phyloP scores from a whole-genome alignment of 2,888 invertebrate genomes.

The Oscheius sp. region DNA sequence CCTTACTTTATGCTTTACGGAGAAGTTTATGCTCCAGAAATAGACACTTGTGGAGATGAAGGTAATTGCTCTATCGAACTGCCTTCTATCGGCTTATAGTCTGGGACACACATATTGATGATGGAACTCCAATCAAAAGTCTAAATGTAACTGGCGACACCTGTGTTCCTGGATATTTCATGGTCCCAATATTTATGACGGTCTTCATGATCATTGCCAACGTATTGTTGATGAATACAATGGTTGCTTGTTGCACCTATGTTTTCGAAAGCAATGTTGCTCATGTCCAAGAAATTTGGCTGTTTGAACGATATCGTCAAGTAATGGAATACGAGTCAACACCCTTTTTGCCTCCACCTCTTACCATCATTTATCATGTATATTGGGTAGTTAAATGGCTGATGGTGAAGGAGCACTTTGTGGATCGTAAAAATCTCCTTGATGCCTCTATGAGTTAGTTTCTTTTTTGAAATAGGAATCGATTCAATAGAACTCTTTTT shows the following conservation, averaged over 20 bases:
- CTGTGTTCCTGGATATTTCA: slow-evolving; percentile 77
- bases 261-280: slow-evolving; percentile 83
- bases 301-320: slow-evolving; percentile 93
- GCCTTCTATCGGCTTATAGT: slow-evolving; percentile 32
- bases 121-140: slow-evolving; percentile 48
- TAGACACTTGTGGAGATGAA: slow-evolving; percentile 76
- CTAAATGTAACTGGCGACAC: slow-evolving; percentile 55
- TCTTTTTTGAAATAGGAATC: slow-evolving; percentile 79
- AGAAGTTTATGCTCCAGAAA: slow-evolving; percentile 92
- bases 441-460: slow-evolving; percentile 61
- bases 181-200: slow-evolving; percentile 78
- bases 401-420: slow-evolving; percentile 36
- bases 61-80: slow-evolving; percentile 32
- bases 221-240: slow-evolving; percentile 92
- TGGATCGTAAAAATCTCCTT: slow-evolving; percentile 44
- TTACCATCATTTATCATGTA: slow-evolving; percentile 62
- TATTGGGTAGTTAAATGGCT: slow-evolving; percentile 39
- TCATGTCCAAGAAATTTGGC: slow-evolving; percentile 96
- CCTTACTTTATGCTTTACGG: slow-evolving; percentile 99
- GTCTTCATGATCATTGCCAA: slow-evolving; percentile 94
- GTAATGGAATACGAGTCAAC: slow-evolving; percentile 97
- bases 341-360: slow-evolving; percentile 87
- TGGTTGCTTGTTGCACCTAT: slow-evolving; percentile 87
- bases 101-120: slow-evolving; percentile 53
- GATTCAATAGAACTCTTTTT: slow-evolving; percentile 89